These are phyloP conservation scores for Seira ritae DNA, from an alignment of 2,888 invertebrate genomes.

Conservation along the genomic window DNA sequence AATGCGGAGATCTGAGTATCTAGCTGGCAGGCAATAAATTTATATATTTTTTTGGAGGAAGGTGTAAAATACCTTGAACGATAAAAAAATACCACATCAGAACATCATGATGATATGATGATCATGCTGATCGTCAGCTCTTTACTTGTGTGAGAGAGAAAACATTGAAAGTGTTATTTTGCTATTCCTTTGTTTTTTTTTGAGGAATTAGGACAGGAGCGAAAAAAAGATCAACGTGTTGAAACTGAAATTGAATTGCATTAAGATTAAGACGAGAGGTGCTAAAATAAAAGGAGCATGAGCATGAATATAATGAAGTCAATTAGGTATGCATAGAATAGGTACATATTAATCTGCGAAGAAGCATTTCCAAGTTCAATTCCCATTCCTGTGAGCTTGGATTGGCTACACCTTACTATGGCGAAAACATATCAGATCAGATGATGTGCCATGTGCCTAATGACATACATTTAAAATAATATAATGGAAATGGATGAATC, in stretches of 20 bases:
- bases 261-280: too few relatives aligned
- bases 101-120: too few relatives aligned
- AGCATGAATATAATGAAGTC: neutral
- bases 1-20: neutral
- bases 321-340: neutral
- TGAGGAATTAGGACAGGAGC: conserved; percentile 55
- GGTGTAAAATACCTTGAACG: conserved; percentile 55
- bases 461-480: too few relatives aligned
- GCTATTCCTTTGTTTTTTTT: neutral
- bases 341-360: neutral
- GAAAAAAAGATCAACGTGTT: neutral
- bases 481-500: too few relatives aligned
- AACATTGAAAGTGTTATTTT: conserved; percentile 45
- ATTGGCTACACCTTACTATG: too few relatives aligned
- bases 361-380: neutral
- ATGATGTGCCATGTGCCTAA: too few relatives aligned
- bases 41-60: conserved; percentile 42
- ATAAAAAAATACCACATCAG: neutral
- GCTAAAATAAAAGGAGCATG: neutral
- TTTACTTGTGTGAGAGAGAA: conserved; percentile 35
- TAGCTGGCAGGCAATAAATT: conserved; percentile 44
- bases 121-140: too few relatives aligned
- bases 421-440: too few relatives aligned
- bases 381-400: too few relatives aligned
- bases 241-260: conserved; percentile 4